Conservation (phyloP, 2,113 vertebrate genomes). For the Plecotus auritus region DNA sequence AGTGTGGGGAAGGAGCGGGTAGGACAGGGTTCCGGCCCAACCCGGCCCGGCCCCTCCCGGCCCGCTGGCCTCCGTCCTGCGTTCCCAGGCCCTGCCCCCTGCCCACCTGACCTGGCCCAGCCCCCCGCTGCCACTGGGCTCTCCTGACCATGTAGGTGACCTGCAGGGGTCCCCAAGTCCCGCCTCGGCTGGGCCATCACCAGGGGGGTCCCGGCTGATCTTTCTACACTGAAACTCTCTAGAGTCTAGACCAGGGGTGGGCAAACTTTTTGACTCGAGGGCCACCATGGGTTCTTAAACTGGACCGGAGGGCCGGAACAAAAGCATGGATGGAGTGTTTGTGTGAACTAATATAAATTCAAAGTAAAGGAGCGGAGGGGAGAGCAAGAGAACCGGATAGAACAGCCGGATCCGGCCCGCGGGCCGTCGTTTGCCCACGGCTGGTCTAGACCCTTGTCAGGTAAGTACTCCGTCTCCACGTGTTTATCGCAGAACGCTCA, state of each 20-base stretch:
- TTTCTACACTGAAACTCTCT: neutral
- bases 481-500: fast-evolving
- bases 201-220: neutral
- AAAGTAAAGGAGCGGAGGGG: no score
- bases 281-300: no score
- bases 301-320: no score
- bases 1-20: neutral
- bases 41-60: neutral
- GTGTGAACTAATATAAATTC: no score
- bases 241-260: no score
- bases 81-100: neutral
- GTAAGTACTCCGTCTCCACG: fast-evolving
- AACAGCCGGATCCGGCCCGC: no score
- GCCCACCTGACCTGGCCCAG: neutral
- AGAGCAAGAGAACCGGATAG: no score
- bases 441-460: fast-evolving
- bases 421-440: no score
- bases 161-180: neutral
- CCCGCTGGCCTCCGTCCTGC: neutral
- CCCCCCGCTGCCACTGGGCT: neutral
- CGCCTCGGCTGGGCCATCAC: neutral
- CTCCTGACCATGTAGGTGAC: neutral
- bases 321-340: no score
- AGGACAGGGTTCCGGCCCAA: neutral
- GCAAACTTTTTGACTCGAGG: no score